phyloP scores from a whole-genome alignment of 1,140 invertebrate species.

The Neelides sp. region DNA sequence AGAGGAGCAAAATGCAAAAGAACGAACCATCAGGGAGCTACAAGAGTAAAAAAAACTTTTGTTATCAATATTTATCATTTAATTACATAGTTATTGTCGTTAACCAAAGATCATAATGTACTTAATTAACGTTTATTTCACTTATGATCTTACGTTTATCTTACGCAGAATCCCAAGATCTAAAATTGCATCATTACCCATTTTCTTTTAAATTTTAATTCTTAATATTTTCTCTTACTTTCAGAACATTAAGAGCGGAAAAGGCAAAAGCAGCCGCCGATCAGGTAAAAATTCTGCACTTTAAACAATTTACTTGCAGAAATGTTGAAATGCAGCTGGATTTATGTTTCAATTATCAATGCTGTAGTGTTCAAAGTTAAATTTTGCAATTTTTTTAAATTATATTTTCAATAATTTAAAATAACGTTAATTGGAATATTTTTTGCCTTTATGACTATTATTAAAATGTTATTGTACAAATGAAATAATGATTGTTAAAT shows the following conservation, averaged over 20 bases:
- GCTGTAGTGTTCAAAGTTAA: slow-evolving; percentile 10
- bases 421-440: too few relatives aligned
- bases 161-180: background rate
- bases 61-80: background rate
- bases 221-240: background rate
- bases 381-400: background rate
- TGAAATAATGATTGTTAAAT: background rate
- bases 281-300: slow-evolving; percentile 7
- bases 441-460: too few relatives aligned
- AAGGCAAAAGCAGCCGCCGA: slow-evolving; percentile 16
- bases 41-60: slow-evolving; percentile 81
- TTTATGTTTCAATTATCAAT: background rate
- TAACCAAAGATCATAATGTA: too few relatives aligned
- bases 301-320: background rate
- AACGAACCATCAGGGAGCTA: slow-evolving; percentile 85
- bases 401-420: slow-evolving; percentile 1
- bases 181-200: too few relatives aligned
- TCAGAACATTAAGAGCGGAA: slow-evolving; percentile 18
- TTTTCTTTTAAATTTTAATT: background rate
- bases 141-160: background rate
- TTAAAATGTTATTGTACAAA: too few relatives aligned
- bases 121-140: background rate
- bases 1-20: slow-evolving; percentile 87
- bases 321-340: background rate
- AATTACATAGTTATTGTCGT: background rate